These are phyloP conservation scores for Sebastiscus albofasciatus DNA, from an alignment of 2,797 vertebrate genomes.

Conservation along the genomic window DNA sequence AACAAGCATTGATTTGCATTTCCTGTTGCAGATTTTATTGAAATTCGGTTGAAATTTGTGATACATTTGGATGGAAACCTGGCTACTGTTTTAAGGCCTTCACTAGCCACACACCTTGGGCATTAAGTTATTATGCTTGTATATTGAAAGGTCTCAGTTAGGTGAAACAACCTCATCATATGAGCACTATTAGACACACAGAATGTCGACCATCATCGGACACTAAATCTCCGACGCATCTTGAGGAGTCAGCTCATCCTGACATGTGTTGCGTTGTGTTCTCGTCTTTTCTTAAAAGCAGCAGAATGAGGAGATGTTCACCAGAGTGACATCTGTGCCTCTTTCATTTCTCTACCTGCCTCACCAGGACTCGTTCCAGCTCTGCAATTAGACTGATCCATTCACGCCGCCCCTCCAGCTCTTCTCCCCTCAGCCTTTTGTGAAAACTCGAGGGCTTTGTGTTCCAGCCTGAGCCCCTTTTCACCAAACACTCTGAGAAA, in stretches of 20 bases:
- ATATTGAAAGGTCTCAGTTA: not conserved
- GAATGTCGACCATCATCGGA: not conserved
- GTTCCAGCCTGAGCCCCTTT: constrained; percentile 64
- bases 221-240: not conserved
- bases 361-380: constrained; percentile 58
- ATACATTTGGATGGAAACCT: too few relatives aligned
- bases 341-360: constrained; percentile 70
- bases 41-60: too few relatives aligned
- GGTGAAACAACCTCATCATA: not conserved
- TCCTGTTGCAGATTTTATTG: too few relatives aligned
- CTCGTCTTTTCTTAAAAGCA: constrained; percentile 1
- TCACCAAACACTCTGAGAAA: constrained; percentile 64
- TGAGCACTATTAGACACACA: not conserved
- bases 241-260: not conserved
- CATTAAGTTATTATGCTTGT: not conserved
- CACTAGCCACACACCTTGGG: not conserved
- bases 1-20: too few relatives aligned
- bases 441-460: constrained; percentile 63
- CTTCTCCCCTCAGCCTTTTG: constrained; percentile 63
- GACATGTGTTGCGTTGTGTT: not conserved
- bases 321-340: constrained; percentile 67
- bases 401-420: constrained; percentile 58
- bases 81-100: not conserved
- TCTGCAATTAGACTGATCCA: constrained; percentile 70
- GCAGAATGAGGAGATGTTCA: constrained; percentile 42